phyloP scores from a whole-genome alignment of 2,888 invertebrate genomes.

The Neoaliturus tenellus region DNA sequence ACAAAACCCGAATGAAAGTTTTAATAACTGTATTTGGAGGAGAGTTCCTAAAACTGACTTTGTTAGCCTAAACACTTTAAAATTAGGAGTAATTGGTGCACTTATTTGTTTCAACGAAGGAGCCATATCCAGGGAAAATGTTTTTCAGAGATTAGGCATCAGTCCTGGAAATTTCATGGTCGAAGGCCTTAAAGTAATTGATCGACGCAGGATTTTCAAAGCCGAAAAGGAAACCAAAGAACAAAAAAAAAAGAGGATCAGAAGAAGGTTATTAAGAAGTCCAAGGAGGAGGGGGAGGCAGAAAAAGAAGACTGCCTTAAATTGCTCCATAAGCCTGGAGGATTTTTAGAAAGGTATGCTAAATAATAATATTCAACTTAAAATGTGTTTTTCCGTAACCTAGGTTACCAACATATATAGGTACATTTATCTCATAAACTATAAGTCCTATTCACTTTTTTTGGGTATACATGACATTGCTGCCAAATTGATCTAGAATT shows the following conservation, averaged over 20 bases:
- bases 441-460: too few relatives aligned
- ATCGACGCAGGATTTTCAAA: constrained; percentile 28
- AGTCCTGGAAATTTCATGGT: constrained; percentile 38
- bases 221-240: constrained; percentile 30
- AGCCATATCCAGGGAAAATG: constrained; percentile 2
- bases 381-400: too few relatives aligned
- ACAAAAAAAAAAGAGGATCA: constrained; percentile 27
- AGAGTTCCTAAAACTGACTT: constrained; percentile 32
- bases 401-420: too few relatives aligned
- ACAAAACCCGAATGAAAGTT: constrained; percentile 40
- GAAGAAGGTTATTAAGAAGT: constrained; percentile 24
- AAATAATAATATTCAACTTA: too few relatives aligned
- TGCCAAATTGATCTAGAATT: too few relatives aligned
- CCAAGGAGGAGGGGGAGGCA: constrained; percentile 20
- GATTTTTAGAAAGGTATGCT: too few relatives aligned
- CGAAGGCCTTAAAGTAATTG: constrained; percentile 24
- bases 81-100: constrained; percentile 32
- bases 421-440: too few relatives aligned
- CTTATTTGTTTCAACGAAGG: constrained; percentile 9
- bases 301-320: neutral
- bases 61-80: neutral
- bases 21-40: constrained; percentile 49
- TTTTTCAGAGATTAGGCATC: constrained; percentile 36
- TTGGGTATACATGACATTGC: too few relatives aligned
- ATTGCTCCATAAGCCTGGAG: too few relatives aligned